These are phyloP conservation scores for Cladopsammia gracilis DNA, from an alignment of 64 coral and sea anemone genomes.

Conservation along the genomic window DNA sequence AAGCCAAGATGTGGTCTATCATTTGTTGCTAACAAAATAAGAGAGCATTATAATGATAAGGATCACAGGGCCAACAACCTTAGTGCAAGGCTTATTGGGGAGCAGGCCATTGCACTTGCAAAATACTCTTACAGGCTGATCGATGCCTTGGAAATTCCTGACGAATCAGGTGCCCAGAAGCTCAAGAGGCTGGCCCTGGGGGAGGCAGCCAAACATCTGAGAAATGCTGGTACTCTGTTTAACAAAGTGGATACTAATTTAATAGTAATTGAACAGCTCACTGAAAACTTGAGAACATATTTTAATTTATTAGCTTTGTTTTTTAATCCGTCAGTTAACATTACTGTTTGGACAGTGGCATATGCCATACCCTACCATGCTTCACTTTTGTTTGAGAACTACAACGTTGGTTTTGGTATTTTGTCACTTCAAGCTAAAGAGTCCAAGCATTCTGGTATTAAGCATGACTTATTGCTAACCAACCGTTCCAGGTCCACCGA, in stretches of 20 bases:
- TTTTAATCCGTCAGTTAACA: background rate
- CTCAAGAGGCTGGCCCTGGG: constrained; percentile 37
- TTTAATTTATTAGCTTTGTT: constrained; percentile 32
- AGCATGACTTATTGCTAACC: background rate
- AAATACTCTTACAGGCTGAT: constrained; percentile 47
- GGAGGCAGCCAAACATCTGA: constrained; percentile 37
- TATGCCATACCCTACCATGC: no score
- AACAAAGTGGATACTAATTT: constrained; percentile 61
- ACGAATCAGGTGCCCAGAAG: constrained; percentile 34
- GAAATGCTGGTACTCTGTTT: constrained; percentile 62
- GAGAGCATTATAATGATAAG: no score
- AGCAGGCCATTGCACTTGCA: constrained; percentile 58
- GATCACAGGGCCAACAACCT: no score
- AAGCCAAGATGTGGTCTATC: constrained; percentile 60
- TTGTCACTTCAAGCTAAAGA: constrained; percentile 21
- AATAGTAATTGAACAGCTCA: constrained; percentile 11
- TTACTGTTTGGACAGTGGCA: no score
- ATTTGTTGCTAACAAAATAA: constrained; percentile 65
- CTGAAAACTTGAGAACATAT: background rate
- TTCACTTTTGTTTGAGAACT: no score
- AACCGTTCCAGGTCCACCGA: background rate
- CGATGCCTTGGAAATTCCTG: constrained; percentile 31
- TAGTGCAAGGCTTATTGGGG: no score
- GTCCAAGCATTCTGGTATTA: constrained; percentile 34
- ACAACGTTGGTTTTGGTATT: no score